Base-by-base conservation (phyloP, 2,888 invertebrate genomes). In the Epistrophe eligans region DNA sequence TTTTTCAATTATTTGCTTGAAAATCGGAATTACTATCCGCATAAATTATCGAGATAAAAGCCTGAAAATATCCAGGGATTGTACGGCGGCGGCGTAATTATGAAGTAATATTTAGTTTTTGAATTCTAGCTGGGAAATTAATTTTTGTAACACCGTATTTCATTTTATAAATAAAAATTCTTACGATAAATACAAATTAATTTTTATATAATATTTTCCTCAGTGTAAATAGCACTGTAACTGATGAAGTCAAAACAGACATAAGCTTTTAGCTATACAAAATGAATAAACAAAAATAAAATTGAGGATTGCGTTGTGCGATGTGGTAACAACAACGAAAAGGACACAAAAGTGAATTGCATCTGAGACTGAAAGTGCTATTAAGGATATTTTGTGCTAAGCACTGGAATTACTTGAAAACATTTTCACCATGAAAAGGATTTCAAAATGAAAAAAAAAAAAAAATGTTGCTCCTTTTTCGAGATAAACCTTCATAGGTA, bases 381-480 rank as follows among this genome's bases (percentile, higher is more conserved):
- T 84, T 79, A 79, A 67, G 83, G 79, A 74, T 79, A 84, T 84
- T 79, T 74, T 71, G 70, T 66, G 80, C 76, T 57, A 72, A 76
- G 70, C 76, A 76, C 64, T 71, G 38, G 58, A 76, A 71, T 79
- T 76, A 58, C 71, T 79, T 72, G 48, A 45, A 50, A 84, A 80
- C 71, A 64, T 74, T 79, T 76, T 58, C 67, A n/a, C 52, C 32
- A 55, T 24, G 32, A 62, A 66, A 60, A 73, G 28, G 17, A 52
- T 74, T 74, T 71, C 55, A 28, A 32, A 32, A 32, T 2, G 2
- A 50, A 66, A 43, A 64, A 3, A 43, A 15, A 43, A 62, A 40
- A 38, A 38, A 55, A 6, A 32, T 32, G 4, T 24, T 52, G 6
- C 8, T 52, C 13, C 52, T 24, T 52, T 28, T 52, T 35, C 2